Evolutionary conservation across 2,888 invertebrate genomes (phyloP).

Genomic region (Cactoblastis cactorum): DNA sequence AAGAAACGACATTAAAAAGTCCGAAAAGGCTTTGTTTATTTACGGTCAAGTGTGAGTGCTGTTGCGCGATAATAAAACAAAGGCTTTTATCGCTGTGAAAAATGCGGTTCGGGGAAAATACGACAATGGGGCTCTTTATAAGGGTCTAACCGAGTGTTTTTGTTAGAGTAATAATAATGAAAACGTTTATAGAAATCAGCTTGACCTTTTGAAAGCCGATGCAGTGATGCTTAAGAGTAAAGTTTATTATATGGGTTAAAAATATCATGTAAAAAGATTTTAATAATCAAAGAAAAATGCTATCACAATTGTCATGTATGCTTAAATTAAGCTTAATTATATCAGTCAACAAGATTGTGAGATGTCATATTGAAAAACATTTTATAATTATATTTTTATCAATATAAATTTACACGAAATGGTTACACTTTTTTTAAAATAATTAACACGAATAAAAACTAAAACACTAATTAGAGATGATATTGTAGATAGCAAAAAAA

Average conservation of each 20-base stretch:
- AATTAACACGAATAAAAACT: too few species aligned
- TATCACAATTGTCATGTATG: too few species aligned
- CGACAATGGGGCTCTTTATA: slow-evolving; percentile 32
- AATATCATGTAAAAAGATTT: neutral
- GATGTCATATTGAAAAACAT: too few species aligned
- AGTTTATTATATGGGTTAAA: too few species aligned
- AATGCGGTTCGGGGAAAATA: slow-evolving; percentile 28
- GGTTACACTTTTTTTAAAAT: too few species aligned
- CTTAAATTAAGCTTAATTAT: too few species aligned
- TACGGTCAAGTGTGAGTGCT: slow-evolving; percentile 14
- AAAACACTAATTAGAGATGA: neutral
- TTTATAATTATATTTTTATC: too few species aligned
- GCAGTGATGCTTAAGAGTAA: neutral
- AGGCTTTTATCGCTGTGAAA: slow-evolving; percentile 34
- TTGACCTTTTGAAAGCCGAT: slow-evolving; percentile 11
- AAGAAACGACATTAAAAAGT: neutral
- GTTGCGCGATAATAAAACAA: slow-evolving; percentile 31
- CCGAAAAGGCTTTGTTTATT: slow-evolving; percentile 6
- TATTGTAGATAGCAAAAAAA: neutral
- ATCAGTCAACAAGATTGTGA: too few species aligned
- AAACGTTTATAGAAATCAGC: slow-evolving; percentile 19
- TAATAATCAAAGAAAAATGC: neutral
- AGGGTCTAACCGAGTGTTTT: slow-evolving; percentile 24
- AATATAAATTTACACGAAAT: too few species aligned
- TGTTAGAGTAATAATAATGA: slow-evolving; percentile 19